Evolutionary conservation across 2,888 invertebrate species (phyloP).

Genomic region (Clusia tigrina): DNA sequence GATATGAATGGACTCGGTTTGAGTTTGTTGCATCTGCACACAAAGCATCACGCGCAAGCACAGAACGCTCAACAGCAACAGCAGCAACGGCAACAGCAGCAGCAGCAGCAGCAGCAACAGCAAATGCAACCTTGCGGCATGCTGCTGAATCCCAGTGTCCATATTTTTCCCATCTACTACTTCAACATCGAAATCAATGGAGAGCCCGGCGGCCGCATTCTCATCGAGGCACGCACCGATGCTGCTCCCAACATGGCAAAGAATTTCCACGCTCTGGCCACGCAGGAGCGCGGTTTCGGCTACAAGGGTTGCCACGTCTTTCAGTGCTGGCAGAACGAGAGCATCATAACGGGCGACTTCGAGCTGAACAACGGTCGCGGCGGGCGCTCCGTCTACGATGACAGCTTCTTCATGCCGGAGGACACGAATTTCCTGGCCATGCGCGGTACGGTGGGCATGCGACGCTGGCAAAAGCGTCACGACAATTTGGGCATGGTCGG

Average conservation of each 20-base stretch:
- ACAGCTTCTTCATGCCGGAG: constrained; percentile 81
- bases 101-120: constrained; percentile 26
- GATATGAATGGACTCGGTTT: constrained; percentile 41
- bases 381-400: constrained; percentile 79
- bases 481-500: constrained; percentile 84
- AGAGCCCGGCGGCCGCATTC: constrained; percentile 73
- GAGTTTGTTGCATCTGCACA: constrained; percentile 33
- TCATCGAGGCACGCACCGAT: constrained; percentile 80
- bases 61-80: constrained; percentile 25
- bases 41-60: constrained; percentile 15
- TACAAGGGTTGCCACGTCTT: constrained; percentile 83
- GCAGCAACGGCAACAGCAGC: constrained; percentile 23
- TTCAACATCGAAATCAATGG: constrained; percentile 81
- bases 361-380: constrained; percentile 83
- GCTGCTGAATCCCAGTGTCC: constrained; percentile 67
- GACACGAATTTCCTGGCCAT: constrained; percentile 79
- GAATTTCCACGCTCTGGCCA: constrained; percentile 77
- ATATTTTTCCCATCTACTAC: constrained; percentile 76
- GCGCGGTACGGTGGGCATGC: constrained; percentile 82
- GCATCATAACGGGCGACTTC: constrained; percentile 82
- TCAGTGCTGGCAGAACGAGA: constrained; percentile 84
- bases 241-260: constrained; percentile 83
- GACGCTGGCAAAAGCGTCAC: constrained; percentile 80
- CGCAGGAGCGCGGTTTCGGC: constrained; percentile 77
- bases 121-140: constrained; percentile 49